Evolutionary conservation across 2,113 vertebrate species (phyloP), one percentile per base, ranked within the genome.

Genomic region (Urocynchramus pylzowi): DNA sequence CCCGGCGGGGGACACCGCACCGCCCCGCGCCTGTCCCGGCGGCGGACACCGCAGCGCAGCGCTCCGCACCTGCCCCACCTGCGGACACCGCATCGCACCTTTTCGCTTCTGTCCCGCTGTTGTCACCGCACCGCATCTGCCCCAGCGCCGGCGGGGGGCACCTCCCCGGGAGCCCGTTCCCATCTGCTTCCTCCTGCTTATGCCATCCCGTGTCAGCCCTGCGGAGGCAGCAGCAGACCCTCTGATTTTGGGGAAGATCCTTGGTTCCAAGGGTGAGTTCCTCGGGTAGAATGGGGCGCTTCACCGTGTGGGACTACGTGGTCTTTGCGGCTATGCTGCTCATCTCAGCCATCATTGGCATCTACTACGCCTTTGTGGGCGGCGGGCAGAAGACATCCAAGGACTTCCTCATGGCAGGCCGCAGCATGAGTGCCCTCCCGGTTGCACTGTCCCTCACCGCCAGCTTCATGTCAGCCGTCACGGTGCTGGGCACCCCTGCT

Each of bases 401-500:
- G 61, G 99, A 99, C 33, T 99, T 99, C 89, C 96, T 99, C 61
- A 99, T 97, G 96, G 99, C 98, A 7, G 99, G 99, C 26, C 98
- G 99, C 64, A 98, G 97, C 6, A 98, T 99, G 98, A 96, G 76
- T 0, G 98, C 99, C 2, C 50, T 99, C 45, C 99, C 99, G 0
- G 99, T 99, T 52, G 98, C 99, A 3, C 87, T 99, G 23, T 99
- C 99, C 13, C 98, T 99, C 93, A 98, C 99, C 0, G 99, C 99
- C 97, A 99, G 99, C 98, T 99, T 99, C 96, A 99, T 99, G 99
- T 99, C 99, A 10, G 99, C 99, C 5, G 98, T 99, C 97, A 99
- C 99, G 0, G 98, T 99, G 79, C 98, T 99, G 91, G 99, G 98
- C 78, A 99, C 98, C 44, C 99, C 99, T 2, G 97, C 98, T 0